Evolutionary conservation across 1,140 invertebrate genomes (phyloP).

Genomic region (Aphelenchoides besseyi): DNA sequence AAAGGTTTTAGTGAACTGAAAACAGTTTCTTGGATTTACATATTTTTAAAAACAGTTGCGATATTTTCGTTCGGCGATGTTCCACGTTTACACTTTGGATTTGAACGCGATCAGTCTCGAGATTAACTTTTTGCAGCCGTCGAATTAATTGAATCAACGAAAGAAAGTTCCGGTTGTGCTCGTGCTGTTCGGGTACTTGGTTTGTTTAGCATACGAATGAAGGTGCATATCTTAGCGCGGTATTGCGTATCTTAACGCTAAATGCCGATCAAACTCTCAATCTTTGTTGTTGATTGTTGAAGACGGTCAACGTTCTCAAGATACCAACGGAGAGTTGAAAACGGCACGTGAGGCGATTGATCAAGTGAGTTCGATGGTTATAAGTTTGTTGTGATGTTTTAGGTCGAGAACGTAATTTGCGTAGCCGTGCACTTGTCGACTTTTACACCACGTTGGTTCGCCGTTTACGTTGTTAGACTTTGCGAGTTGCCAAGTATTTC

Average conservation of each 20-base stretch:
- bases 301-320: slow-evolving; percentile 38
- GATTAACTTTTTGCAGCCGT: slow-evolving; percentile 38
- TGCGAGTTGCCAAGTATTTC: slow-evolving; percentile 41
- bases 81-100: slow-evolving; percentile 41
- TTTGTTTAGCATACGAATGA: too few relatives aligned
- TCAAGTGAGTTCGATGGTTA: too few relatives aligned
- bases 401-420: slow-evolving; percentile 40
- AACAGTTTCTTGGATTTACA: too few relatives aligned
- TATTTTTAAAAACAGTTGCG: too few relatives aligned
- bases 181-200: too few relatives aligned
- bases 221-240: too few relatives aligned
- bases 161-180: slow-evolving; percentile 46
- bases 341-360: slow-evolving; percentile 30
- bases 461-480: slow-evolving; percentile 39
- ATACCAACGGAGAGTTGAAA: slow-evolving; percentile 32
- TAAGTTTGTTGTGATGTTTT: too few relatives aligned
- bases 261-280: slow-evolving; percentile 33
- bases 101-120: slow-evolving; percentile 37
- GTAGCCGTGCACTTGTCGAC: slow-evolving; percentile 48
- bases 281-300: slow-evolving; percentile 48
- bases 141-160: slow-evolving; percentile 34
- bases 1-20: too few relatives aligned
- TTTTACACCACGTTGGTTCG: too few relatives aligned
- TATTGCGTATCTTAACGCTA: slow-evolving; percentile 43
- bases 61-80: slow-evolving; percentile 39